Evolutionary conservation across 35 echinoderm and acorn worm species (phyloP), one percentile per base, ranked within the genome.

Genomic region (Patiria miniata): DNA sequence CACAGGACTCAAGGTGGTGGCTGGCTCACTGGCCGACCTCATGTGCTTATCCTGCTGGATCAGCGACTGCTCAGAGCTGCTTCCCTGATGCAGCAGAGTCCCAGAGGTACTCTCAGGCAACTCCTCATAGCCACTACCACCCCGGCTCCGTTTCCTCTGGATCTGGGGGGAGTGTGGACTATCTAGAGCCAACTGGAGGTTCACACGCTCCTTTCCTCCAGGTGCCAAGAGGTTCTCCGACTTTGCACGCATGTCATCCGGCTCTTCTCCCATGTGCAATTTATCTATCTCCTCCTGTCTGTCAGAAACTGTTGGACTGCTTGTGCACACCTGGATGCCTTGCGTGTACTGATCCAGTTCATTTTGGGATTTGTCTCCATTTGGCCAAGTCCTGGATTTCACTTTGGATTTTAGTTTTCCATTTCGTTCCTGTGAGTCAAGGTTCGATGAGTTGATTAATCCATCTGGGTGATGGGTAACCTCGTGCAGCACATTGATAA

Each of bases 371-470:
- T 90, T 90, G 77, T 90, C 88, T 51, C 88, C 88, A 58, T 90
- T 90, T 39, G 88, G 88, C 88, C 88, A 90, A 21, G 88, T 90
- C 47, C 83, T 38, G 14, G 88, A 90, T 51, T 90, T 90, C 39
- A 59, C 83, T 82, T 90, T 90, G 40, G 73, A 73, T 51, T 78
- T 78, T 57, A 50, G 69, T 36, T 90, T 90, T 19, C 81, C 88
- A 90, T 90, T 90, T 53, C 83, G 83, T 32, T 90, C 88, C 50
- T 36, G 42, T 34, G 57, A 82, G 19, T 90, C 88, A 14, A 84
- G 23, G 57, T 84, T 84, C 29, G 81, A 76, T 36, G 85, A 69
- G 55, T 90, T 90, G 61, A 90, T 84, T 39, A 90, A 56, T 21
- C 53, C 88, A 79, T 76, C 68, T n/a, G 88, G 78, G 69, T 57